A percentile compares a stretch with the other conserved stretches of the same genome.
phyloP scores from a whole-genome alignment of 2,888 invertebrate genomes.

The Ethmia dodecea region DNA sequence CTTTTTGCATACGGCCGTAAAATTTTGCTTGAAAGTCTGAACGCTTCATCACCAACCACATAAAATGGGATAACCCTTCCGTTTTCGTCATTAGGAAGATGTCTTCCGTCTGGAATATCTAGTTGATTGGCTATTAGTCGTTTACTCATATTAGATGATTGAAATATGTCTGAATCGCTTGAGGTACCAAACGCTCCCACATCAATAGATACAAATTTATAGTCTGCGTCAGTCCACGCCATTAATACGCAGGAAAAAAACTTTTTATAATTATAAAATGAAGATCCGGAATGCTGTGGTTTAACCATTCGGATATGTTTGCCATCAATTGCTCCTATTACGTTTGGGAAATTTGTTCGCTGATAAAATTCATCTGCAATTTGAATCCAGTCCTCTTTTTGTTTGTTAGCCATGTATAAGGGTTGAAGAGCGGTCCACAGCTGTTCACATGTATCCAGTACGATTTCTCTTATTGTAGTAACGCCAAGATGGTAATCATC shows the following conservation, averaged over 20 bases:
- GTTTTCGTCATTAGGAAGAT: constrained; percentile 5
- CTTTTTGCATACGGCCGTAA: constrained; percentile 13
- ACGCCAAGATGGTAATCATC: constrained; percentile 7
- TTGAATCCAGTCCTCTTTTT: constrained; percentile 1
- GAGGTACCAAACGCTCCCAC: constrained; percentile 10
- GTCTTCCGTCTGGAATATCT: constrained; percentile 9
- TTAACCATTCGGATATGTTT: constrained; percentile 9
- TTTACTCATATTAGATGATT: constrained; percentile 4
- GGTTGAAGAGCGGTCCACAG: constrained; percentile 3
- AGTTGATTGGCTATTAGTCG: constrained; percentile 5
- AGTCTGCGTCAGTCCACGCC: constrained; percentile 9
- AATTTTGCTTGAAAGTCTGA: constrained; percentile 6
- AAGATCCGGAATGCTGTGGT: constrained; percentile 9
- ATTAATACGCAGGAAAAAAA: constrained; percentile 11
- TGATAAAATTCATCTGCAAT: constrained; percentile 3
- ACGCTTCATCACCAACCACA: constrained; percentile 13
- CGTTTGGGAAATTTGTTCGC: constrained; percentile 10
- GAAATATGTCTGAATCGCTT: constrained; percentile 8
- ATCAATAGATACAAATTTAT: constrained; percentile 11
- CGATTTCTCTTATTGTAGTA: constrained; percentile 4
- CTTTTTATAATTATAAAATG: constrained; percentile 14
- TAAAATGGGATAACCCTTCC: constrained; percentile 4
- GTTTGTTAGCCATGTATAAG: constrained; percentile 4
- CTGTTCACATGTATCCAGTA: constrained; percentile 5
- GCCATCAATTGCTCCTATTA: constrained; percentile 10